These are phyloP conservation scores for Eristalis pertinax DNA, from an alignment of 2,888 invertebrate species.

Conservation along the genomic window DNA sequence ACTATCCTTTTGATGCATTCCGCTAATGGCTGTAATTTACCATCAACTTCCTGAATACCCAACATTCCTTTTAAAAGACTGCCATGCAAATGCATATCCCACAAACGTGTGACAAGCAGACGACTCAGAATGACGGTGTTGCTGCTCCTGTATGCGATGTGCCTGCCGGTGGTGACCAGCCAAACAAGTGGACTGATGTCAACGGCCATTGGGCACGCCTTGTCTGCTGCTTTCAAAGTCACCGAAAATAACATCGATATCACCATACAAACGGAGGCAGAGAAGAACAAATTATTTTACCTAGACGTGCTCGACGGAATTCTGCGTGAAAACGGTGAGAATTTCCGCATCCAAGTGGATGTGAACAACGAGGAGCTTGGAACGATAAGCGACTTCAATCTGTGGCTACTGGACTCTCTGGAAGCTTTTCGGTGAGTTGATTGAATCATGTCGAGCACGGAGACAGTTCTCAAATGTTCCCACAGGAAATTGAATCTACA, in stretches of 20 bases:
- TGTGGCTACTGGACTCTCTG: constrained; percentile 26
- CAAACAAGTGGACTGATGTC: not conserved
- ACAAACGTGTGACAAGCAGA: not conserved
- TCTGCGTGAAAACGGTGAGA: not conserved
- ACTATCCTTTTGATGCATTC: not conserved
- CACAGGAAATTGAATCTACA: not conserved
- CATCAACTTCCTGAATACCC: not conserved
- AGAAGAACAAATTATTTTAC: not conserved
- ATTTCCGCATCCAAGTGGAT: constrained; percentile 10
- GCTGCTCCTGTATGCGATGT: not conserved
- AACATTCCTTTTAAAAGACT: not conserved
- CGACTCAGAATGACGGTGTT: not conserved
- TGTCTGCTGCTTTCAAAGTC: not conserved
- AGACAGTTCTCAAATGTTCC: not conserved
- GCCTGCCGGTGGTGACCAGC: not conserved
- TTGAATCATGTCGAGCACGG: not conserved
- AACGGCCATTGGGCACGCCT: not conserved
- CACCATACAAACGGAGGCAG: constrained; percentile 6
- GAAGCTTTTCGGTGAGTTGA: constrained; percentile 23
- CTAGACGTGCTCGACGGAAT: constrained; percentile 17
- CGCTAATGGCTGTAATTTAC: not conserved
- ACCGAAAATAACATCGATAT: not conserved
- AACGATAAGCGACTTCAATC: constrained; percentile 19
- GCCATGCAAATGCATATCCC: not conserved
- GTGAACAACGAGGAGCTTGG: constrained; percentile 3